Evolutionary conservation across 2,797 vertebrate genomes (phyloP).

Genomic region (Sandelia bainsii): DNA sequence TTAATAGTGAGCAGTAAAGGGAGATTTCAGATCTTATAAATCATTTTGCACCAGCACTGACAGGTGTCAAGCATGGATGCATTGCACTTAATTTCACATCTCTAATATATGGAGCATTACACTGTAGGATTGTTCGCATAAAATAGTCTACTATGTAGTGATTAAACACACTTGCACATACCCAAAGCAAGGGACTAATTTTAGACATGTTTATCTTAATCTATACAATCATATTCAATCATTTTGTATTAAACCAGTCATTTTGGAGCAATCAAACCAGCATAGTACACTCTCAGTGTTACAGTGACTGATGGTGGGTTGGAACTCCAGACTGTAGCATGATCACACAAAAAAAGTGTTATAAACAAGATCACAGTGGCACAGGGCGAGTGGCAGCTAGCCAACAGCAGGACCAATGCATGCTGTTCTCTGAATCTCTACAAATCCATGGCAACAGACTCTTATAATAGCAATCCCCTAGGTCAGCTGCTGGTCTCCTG

Average conservation of each 20-base stretch:
- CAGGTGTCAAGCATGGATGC: background rate
- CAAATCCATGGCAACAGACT: conserved; percentile 62
- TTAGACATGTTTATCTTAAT: background rate
- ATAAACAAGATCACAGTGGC: conserved; percentile 27
- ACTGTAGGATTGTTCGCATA: background rate
- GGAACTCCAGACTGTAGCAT: conserved; percentile 7
- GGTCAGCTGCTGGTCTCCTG: conserved; percentile 52
- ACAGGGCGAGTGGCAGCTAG: conserved; percentile 20
- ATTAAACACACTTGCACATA: background rate
- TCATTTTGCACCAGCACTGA: background rate
- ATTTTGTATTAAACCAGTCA: background rate
- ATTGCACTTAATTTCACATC: background rate
- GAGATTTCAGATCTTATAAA: background rate
- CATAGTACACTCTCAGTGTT: background rate
- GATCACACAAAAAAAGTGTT: conserved; percentile 5
- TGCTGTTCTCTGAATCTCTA: conserved; percentile 27
- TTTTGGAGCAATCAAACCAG: background rate
- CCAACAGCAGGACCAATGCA: conserved; percentile 28
- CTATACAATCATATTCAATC: background rate
- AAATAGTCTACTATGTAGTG: background rate
- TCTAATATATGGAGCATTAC: background rate
- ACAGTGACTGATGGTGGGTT: background rate
- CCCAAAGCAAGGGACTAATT: background rate
- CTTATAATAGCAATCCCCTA: conserved; percentile 45
- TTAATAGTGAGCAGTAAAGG: no score